Base-by-base conservation (phyloP, 2,888 invertebrate species). In the Xestia xanthographa region DNA sequence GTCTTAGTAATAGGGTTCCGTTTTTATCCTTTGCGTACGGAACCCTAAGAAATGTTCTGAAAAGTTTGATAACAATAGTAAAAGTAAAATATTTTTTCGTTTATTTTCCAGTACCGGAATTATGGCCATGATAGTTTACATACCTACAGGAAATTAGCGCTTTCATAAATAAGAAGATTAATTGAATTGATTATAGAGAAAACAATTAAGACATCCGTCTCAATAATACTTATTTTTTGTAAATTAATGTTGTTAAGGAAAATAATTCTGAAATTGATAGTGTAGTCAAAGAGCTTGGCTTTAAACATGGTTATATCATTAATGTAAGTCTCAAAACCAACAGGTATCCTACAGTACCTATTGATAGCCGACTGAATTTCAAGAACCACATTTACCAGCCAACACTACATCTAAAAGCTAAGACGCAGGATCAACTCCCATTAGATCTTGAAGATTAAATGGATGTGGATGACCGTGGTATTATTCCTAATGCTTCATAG, bases 401-500 rank as follows among this genome's bases (percentile, higher is more conserved):
- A 67, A n/a, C 38, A 29, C 26, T 63, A 50, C 22, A n/a, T 45
- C 62, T 77, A 58, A 73, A 83, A 86, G 70, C 73, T 20, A 74
- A 84, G 71, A 63, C 22, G 41, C 50, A 71, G 62, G 26, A 67
- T 63, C 70, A 79, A 67, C 41, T 86, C 45, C 58, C 73, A 74
- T 73, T 78, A 72, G 75, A 80, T 68, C 68, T 74, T 63, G 48
- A 72, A 77, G 72, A 80, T 79, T 83, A 72, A 86, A 65, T 79
- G 74, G 75, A 84, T 71, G 74, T 79, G 75, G 67, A 78, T 63
- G 67, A 83, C 66, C 72, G 66, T 68, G 69, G 77, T 80, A 86
- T 84, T 89, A 88, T 85, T 85, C 77, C 82, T 75, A 83, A 82
- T 83, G 82, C 78, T 83, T 86, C 80, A 85, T 84, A 75, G 81